A percentile compares a stretch with the other conserved stretches of the same genome.
Conservation (phyloP, 2,113 vertebrate genomes). For the Regulus satrapa region DNA sequence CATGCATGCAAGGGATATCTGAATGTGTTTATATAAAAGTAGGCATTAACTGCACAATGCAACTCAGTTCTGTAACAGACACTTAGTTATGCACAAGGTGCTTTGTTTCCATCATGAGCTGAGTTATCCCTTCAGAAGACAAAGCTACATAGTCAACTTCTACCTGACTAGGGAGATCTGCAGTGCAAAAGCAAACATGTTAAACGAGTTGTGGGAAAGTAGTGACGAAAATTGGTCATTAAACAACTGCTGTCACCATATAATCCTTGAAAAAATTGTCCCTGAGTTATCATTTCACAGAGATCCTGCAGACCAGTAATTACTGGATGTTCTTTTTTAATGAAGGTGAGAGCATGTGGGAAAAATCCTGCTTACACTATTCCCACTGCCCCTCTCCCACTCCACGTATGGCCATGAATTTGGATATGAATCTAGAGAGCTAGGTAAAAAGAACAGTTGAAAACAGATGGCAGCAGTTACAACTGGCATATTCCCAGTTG, state of each 20-base stretch:
- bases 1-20: rapidly evolving
- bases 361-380: slow-evolving; percentile 33
- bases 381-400: slow-evolving; percentile 6
- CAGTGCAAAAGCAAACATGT: slow-evolving; percentile 23
- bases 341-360: slow-evolving; percentile 41
- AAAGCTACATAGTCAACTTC: not conserved
- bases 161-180: not conserved
- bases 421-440: slow-evolving; percentile 63
- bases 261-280: not conserved
- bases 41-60: not conserved
- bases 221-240: slow-evolving; percentile 44
- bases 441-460: slow-evolving; percentile 80
- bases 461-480: slow-evolving; percentile 81
- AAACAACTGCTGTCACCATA: slow-evolving; percentile 38
- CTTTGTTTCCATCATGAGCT: not conserved
- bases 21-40: not conserved
- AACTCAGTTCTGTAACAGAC: not conserved
- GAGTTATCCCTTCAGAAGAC: not conserved
- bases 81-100: not conserved
- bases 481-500: slow-evolving; percentile 79
- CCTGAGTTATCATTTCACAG: slow-evolving; percentile 41
- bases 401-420: slow-evolving; percentile 44
- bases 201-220: not conserved
- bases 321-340: slow-evolving; percentile 1
- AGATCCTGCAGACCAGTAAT: not conserved